phyloP scores from a whole-genome alignment of 2,888 invertebrate species.

The Dynastes hyllus region DNA sequence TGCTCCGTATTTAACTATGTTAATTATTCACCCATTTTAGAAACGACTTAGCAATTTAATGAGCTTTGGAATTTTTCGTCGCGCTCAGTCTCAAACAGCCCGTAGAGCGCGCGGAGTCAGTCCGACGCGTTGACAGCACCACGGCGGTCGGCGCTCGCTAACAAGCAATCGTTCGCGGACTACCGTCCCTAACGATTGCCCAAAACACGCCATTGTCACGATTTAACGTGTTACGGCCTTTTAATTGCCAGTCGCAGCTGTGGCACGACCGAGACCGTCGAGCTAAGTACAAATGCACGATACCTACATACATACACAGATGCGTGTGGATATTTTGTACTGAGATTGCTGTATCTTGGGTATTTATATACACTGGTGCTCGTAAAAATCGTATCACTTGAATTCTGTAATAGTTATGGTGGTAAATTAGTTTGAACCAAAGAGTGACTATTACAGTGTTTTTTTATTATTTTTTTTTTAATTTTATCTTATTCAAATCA shows the following conservation, averaged over 20 bases:
- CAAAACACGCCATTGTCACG: constrained; percentile 58
- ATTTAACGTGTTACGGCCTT: constrained; percentile 53
- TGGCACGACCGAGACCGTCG: constrained; percentile 14
- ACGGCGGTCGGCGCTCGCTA: constrained; percentile 45
- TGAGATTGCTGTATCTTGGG: too few relatives aligned
- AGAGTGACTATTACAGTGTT: neutral
- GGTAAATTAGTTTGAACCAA: neutral
- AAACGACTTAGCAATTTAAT: constrained; percentile 4
- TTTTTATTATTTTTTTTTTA: too few relatives aligned
- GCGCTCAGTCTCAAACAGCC: neutral
- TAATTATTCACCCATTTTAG: constrained; percentile 19
- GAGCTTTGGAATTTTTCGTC: neutral
- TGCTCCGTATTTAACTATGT: too few relatives aligned
- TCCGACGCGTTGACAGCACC: constrained; percentile 33
- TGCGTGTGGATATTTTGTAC: too few relatives aligned
- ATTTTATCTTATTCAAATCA: too few relatives aligned
- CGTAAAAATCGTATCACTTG: neutral
- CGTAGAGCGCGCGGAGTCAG: neutral
- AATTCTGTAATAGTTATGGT: neutral
- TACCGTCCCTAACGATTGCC: constrained; percentile 55
- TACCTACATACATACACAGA: too few relatives aligned
- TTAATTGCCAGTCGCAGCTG: constrained; percentile 55
- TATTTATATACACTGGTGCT: neutral
- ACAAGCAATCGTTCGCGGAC: constrained; percentile 36
- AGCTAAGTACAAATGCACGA: neutral